A percentile compares a stretch with the other conserved stretches of the same genome.
Evolutionary conservation across 2,113 vertebrate species (phyloP).

Genomic region (Butastur rufipennis): DNA sequence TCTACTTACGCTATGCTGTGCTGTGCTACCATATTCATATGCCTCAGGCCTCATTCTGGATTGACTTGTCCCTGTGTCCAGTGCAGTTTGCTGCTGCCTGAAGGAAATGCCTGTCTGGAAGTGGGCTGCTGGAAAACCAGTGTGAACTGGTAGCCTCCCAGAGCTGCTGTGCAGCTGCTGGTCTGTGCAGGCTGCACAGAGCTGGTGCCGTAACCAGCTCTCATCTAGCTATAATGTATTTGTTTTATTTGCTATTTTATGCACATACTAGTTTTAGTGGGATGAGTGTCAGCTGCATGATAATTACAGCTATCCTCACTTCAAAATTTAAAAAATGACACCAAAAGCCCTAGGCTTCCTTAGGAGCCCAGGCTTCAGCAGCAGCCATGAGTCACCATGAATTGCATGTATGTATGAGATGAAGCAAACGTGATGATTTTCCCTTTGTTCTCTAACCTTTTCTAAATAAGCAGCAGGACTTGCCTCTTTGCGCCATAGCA

Average conservation of each 20-base stretch:
- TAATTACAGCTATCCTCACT: slow-evolving; percentile 8
- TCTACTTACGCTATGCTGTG: not conserved
- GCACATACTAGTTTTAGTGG: not conserved
- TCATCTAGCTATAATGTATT: not conserved
- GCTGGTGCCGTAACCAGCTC: not conserved
- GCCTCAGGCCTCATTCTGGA: not conserved
- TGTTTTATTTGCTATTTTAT: not conserved
- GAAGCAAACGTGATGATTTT: not conserved
- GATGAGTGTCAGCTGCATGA: not conserved
- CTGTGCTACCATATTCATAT: rapidly evolving
- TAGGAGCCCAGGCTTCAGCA: not conserved
- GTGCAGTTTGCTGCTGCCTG: not conserved
- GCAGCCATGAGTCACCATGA: not conserved
- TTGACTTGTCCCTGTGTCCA: not conserved
- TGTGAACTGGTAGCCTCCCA: not conserved
- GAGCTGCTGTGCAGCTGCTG: not conserved
- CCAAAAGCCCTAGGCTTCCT: not conserved
- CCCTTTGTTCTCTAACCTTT: not conserved
- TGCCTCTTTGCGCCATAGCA: not conserved
- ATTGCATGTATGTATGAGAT: not conserved
- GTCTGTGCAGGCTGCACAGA: not conserved
- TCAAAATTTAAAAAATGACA: not conserved
- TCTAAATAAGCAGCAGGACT: not conserved
- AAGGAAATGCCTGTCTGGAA: not conserved
- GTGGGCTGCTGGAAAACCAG: not conserved